Conservation (phyloP, 2,113 vertebrate genomes). For the Stercorarius parasiticus region DNA sequence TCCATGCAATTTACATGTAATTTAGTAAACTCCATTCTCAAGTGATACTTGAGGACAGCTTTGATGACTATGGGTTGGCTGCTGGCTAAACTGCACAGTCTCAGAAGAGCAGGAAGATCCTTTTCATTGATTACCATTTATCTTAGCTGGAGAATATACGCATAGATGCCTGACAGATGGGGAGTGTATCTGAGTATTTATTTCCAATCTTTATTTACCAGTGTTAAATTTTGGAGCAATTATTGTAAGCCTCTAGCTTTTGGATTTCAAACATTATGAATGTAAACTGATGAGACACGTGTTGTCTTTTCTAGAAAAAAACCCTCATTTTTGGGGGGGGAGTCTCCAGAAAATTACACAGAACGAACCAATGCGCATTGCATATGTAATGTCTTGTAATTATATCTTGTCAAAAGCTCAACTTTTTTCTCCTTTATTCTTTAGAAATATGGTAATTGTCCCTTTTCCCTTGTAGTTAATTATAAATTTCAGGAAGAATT, state of each 20-base stretch:
- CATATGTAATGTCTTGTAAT: constrained; percentile 72
- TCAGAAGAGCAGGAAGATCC: constrained; percentile 43
- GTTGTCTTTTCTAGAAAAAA: constrained; percentile 52
- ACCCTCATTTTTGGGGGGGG: constrained; percentile 19
- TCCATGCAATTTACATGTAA: constrained; percentile 61
- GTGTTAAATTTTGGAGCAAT: constrained; percentile 40
- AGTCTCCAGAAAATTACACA: constrained; percentile 51
- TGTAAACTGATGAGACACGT: constrained; percentile 52
- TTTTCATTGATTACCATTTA: constrained; percentile 60
- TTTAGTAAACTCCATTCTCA: constrained; percentile 59
- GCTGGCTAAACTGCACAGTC: constrained; percentile 50
- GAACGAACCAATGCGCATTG: constrained; percentile 62
- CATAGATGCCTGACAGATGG: constrained; percentile 38
- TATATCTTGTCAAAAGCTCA: constrained; percentile 74
- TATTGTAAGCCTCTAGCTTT: not conserved
- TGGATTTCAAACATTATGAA: constrained; percentile 13
- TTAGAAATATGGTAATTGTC: constrained; percentile 78
- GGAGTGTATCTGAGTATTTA: not conserved
- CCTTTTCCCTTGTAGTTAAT: constrained; percentile 76
- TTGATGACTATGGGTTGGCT: constrained; percentile 60
- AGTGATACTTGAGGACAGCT: constrained; percentile 66
- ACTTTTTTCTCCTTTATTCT: constrained; percentile 72
- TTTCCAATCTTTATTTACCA: constrained; percentile 41
- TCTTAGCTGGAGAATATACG: constrained; percentile 32
- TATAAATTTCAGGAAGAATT: constrained; percentile 81